Conservation (phyloP, 2,888 invertebrate genomes). For the Drosophila rubida region DNA sequence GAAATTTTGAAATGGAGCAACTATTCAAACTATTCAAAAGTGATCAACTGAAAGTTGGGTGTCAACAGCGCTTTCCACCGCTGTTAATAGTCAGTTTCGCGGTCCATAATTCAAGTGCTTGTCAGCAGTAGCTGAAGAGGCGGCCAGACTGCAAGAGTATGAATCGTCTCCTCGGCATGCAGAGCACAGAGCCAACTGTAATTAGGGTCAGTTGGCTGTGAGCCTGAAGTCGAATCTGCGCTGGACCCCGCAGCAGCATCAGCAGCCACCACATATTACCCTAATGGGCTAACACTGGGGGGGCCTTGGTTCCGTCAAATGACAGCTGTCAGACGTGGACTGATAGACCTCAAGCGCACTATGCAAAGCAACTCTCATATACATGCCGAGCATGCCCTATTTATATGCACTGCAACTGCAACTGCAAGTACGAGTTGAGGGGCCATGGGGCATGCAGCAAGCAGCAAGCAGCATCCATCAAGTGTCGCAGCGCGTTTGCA, state of each 20-base stretch:
- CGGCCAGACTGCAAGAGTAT: not conserved
- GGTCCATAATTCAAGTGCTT: constrained; percentile 49
- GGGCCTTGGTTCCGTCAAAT: constrained; percentile 37
- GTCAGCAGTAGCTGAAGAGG: constrained; percentile 43
- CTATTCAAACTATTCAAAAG: constrained; percentile 18
- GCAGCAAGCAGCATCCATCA: constrained; percentile 32
- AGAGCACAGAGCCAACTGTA: constrained; percentile 39
- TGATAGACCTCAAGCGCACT: constrained; percentile 25
- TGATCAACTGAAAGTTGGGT: constrained; percentile 59
- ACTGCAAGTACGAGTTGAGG: not conserved
- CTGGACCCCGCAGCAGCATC: constrained; percentile 19
- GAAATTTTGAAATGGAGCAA: constrained; percentile 10
- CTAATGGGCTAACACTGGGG: constrained; percentile 27
- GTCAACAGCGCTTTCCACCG: constrained; percentile 65
- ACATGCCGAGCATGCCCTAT: constrained; percentile 23
- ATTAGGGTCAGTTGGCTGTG: constrained; percentile 64
- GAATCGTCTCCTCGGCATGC: constrained; percentile 21
- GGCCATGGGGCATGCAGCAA: constrained; percentile 9
- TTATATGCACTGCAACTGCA: not conserved
- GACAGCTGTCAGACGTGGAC: constrained; percentile 48
- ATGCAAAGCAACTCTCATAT: constrained; percentile 1
- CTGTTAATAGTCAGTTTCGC: constrained; percentile 48
- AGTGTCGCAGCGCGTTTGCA: constrained; percentile 39
- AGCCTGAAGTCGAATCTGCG: constrained; percentile 34
- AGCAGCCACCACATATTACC: constrained; percentile 7